phyloP scores from a whole-genome alignment of 2,113 vertebrate species.

The Pygoscelis antarcticus region DNA sequence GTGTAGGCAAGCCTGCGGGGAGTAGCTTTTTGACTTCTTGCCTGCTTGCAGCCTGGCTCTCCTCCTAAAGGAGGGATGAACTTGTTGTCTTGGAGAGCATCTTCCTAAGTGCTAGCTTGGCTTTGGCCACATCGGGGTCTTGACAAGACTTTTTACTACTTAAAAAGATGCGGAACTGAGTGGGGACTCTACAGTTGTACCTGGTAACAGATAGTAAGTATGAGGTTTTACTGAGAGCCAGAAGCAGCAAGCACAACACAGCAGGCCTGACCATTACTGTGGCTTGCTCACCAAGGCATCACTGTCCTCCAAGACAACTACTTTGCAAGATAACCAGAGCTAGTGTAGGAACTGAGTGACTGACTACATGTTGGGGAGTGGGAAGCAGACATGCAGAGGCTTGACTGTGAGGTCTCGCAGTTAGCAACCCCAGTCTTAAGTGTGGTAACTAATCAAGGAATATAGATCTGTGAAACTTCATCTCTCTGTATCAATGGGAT shows the following conservation, averaged over 20 bases:
- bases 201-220: neutral
- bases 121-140: neutral
- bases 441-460: neutral
- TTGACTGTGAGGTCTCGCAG: neutral
- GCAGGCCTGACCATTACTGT: neutral
- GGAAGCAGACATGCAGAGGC: neutral
- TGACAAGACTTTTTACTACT: neutral
- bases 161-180: neutral
- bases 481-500: neutral
- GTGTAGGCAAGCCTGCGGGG: neutral
- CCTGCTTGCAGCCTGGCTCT: neutral
- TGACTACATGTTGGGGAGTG: rapidly evolving
- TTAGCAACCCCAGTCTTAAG: neutral
- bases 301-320: neutral
- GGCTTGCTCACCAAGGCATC: neutral
- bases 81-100: neutral
- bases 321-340: neutral
- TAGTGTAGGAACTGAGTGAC: neutral
- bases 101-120: neutral
- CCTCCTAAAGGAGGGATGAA: neutral
- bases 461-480: neutral
- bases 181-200: neutral
- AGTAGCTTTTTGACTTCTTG: neutral
- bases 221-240: neutral
- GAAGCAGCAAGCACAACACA: neutral